Base-by-base conservation (phyloP, 2,113 vertebrate genomes). In the Strigops habroptila region DNA sequence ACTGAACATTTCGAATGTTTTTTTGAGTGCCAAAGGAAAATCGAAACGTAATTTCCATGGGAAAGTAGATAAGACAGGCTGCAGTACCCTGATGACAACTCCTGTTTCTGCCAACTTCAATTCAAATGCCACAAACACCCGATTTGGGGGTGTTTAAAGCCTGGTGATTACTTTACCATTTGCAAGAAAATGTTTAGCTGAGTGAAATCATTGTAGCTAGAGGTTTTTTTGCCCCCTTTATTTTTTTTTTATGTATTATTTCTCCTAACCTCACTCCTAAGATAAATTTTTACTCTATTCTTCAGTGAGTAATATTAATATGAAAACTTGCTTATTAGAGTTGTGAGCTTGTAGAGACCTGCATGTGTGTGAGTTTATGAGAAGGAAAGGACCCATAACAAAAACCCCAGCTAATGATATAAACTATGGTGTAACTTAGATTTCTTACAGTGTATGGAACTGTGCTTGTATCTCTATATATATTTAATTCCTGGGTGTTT, bases 21-120 rank as follows among this genome's bases (percentile, higher is more conserved):
- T 97, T 98, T 98, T 94, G 97, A 97, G 96, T 97, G 97, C 95
- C 95, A 97, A 98, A 97, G 82, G 95, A 98, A 98, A 96, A 98
- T 98, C 97, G 95, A 98, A 97, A 98, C 97, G 93, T 97, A 98
- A 97, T 98, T 98, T 97, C 79, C 91, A 96, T 92, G 81, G 71
- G 93, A 97, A 97, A 98, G 89, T 85, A 85, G 94, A 95, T 86
- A 92, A 98, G 98, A 97, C 96, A 98, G 92, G 85, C 74, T 68
- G 31, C 48, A 21, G 71, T 78, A 96, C 78, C 94, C 88, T 91
- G 87, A 91, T 95, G 96, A 97, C 96, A 98, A 96, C 78, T 97
- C 63, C 67, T 86, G 88, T 97, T 97, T 97, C 93, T 97, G 65
- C 90, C 84, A 95, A 39, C 91, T 88, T 97, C 90, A 64, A 51